phyloP scores from a whole-genome alignment of 2,113 vertebrate species.

The Polyodon spathula region DNA sequence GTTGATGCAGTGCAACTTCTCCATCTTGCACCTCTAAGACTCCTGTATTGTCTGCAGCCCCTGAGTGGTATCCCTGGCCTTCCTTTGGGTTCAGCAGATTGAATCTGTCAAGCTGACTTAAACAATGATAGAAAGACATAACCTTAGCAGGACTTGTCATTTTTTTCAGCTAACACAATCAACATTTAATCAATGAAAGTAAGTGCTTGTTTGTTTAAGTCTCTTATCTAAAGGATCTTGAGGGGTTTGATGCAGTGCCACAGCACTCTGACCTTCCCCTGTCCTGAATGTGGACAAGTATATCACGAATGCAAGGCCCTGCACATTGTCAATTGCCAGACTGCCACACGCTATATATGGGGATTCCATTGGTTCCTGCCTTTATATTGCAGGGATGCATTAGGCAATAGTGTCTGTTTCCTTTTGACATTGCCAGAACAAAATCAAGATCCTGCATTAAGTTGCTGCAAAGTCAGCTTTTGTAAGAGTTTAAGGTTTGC shows the following conservation, averaged over 20 bases:
- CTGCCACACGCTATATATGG: conserved; percentile 10
- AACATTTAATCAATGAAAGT: conserved; percentile 82
- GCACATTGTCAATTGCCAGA: conserved; percentile 24
- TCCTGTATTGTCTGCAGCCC: conserved; percentile 50
- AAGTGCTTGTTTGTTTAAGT: conserved; percentile 80
- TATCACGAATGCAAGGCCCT: conserved; percentile 27
- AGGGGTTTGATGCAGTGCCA: conserved; percentile 45
- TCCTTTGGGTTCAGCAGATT: conserved; percentile 69
- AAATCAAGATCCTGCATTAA: conserved; percentile 9
- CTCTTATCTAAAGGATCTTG: conserved; percentile 48
- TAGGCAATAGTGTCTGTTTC: conserved; percentile 7
- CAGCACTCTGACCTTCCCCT: conserved; percentile 41
- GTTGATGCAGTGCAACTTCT: conserved; percentile 74
- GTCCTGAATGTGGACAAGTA: conserved; percentile 31
- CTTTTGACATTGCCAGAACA: conserved; percentile 15
- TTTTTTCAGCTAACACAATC: conserved; percentile 73
- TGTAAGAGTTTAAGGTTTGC: conserved; percentile 20
- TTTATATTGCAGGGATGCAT: conserved; percentile 13
- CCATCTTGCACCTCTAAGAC: conserved; percentile 57
- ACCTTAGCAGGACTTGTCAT: conserved; percentile 62
- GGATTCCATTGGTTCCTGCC: conserved; percentile 16
- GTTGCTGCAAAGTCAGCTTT: conserved; percentile 20
- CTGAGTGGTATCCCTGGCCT: conserved; percentile 64
- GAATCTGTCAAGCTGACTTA: conserved; percentile 77
- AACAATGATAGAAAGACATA: conserved; percentile 69